Evolutionary conservation across 2,113 vertebrate species (phyloP).

Genomic region (Henicopernis longicauda): DNA sequence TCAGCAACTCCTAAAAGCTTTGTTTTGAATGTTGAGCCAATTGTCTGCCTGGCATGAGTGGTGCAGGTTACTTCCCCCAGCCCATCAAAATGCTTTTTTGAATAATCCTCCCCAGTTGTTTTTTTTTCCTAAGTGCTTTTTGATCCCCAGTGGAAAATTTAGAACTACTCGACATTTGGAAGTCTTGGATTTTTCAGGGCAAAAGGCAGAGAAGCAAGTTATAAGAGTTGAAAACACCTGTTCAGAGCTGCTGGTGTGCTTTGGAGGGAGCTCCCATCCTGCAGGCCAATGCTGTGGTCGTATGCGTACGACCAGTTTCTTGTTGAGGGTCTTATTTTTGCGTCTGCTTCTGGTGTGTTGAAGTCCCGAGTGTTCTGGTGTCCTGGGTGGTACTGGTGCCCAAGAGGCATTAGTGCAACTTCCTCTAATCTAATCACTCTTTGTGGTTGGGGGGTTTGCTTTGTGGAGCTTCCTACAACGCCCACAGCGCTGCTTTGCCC

Average conservation of each 20-base stretch:
- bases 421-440: neutral
- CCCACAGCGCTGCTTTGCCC: neutral
- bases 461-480: neutral
- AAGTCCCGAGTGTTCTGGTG: neutral
- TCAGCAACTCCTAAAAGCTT: neutral
- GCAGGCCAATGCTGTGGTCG: too few relatives aligned
- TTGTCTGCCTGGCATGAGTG: neutral
- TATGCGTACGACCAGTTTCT: fast-evolving
- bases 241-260: neutral
- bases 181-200: neutral
- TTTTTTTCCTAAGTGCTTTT: neutral
- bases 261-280: neutral
- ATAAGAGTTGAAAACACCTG: neutral
- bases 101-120: neutral
- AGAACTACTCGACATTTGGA: neutral
- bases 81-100: neutral
- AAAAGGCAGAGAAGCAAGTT: neutral
- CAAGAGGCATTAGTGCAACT: neutral
- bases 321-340: neutral
- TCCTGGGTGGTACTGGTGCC: neutral
- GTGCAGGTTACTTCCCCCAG: neutral
- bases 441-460: neutral
- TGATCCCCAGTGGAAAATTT: neutral
- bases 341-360: too few relatives aligned
- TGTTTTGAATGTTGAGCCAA: neutral